Evolutionary conservation across 2,888 invertebrate genomes (phyloP), one percentile per base, ranked within the genome.

Genomic region (Priocnemis perturbator): DNA sequence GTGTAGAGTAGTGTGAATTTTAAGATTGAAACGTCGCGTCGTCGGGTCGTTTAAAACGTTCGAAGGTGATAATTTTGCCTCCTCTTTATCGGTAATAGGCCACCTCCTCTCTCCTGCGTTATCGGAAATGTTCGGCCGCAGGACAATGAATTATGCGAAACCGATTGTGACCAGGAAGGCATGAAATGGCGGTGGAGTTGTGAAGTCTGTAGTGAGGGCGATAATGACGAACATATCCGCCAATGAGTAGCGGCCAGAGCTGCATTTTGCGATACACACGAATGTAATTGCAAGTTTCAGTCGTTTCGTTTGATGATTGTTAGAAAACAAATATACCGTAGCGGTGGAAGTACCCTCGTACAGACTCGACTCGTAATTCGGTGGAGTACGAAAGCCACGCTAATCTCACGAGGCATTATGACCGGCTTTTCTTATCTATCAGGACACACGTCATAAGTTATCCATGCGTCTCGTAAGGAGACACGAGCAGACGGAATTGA

Each of bases 381-480:
- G 37, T 11, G 7, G 14, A 11, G 37, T 37, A 37, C 37, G 14
- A 11, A 37, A 37, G 37, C 11, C 37, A 37, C 37, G 37, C n/a
- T 37, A 37, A 37, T 37, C 37, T 37, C 7, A 11, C 4, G 37
- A 11, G 11, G 37, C 11, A 37, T 11, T 11, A 37, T 11, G 37
- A 1, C 1, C 37, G 37, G 37, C 37, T 37, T 37, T 37, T 37
- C 37, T 48, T 48, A 71, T 61, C 61, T 17, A 53, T 23, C 21
- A 56, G 20, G 23, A 20, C 47, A 55, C 21, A 30, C 57, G 58
- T 57, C 50, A 19, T 60, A 37, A 58, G 69, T 67, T 62, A 69
- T 30, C 64, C 44, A 52, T 61, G 48, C 62, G 23, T 58, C 50
- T 3, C 11, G 44, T 50, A 19, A 30, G 37, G 44, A 21, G 48